Conservation (phyloP, 1,140 invertebrate species). For the Hirudo medicinalis region DNA sequence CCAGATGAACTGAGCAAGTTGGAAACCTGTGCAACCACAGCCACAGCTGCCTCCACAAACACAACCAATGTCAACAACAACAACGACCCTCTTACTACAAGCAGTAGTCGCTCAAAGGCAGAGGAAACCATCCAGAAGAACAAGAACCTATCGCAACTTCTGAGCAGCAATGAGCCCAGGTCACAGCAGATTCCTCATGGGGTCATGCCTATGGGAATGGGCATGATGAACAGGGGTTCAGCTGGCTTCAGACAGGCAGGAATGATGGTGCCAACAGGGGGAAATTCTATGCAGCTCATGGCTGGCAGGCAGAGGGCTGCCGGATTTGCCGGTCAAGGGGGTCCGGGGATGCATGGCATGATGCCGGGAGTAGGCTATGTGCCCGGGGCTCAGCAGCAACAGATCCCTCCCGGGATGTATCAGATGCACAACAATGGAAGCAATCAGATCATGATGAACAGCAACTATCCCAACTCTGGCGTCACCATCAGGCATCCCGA, state of each 20-base stretch:
- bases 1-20: slow-evolving; percentile 14
- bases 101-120: slow-evolving; percentile 8
- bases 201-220: neutral
- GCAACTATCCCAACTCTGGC: slow-evolving; percentile 6
- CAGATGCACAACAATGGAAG: slow-evolving; percentile 10
- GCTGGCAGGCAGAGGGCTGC: neutral
- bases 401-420: slow-evolving; percentile 1
- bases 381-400: slow-evolving; percentile 10
- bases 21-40: neutral
- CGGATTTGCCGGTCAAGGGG: neutral
- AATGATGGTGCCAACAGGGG: neutral
- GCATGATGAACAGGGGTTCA: neutral
- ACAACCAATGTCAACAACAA: neutral
- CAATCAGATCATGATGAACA: slow-evolving; percentile 5
- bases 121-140: slow-evolving; percentile 17
- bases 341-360: slow-evolving; percentile 1
- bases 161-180: slow-evolving; percentile 2
- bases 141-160: slow-evolving; percentile 15
- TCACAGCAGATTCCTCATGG: neutral
- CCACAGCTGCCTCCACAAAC: neutral
- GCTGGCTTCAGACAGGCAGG: slow-evolving; percentile 3
- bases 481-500: slow-evolving; percentile 9
- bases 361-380: neutral
- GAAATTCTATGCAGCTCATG: slow-evolving; percentile 4
- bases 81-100: neutral